Evolutionary conservation across 2,797 vertebrate species (phyloP).

Genomic region (Onychomys arenicola): DNA sequence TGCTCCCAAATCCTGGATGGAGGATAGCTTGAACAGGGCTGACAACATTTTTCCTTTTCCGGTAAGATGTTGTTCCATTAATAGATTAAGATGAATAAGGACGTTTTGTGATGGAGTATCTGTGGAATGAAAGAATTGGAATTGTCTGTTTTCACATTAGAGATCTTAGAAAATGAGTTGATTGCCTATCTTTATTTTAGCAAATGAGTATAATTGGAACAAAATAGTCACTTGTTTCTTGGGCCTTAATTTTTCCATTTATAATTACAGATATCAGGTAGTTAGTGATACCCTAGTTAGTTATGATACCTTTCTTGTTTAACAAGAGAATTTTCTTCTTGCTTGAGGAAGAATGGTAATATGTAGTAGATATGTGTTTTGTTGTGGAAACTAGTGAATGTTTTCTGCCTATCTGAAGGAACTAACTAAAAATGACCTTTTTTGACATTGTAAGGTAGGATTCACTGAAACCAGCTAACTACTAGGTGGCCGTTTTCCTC

Average conservation of each 20-base stretch:
- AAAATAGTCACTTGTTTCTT: slow-evolving; percentile 55
- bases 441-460: slow-evolving; percentile 19
- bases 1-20: slow-evolving; percentile 98
- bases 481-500: slow-evolving; percentile 56
- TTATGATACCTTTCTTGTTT: slow-evolving; percentile 8
- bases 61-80: slow-evolving; percentile 89
- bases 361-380: slow-evolving; percentile 7
- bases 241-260: slow-evolving; percentile 38
- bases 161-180: slow-evolving; percentile 45
- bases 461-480: slow-evolving; percentile 27
- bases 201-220: slow-evolving; percentile 4
- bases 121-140: slow-evolving; percentile 31
- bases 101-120: not conserved
- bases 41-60: slow-evolving; percentile 98
- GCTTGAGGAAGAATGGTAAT: slow-evolving; percentile 35
- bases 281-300: slow-evolving; percentile 53
- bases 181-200: not conserved
- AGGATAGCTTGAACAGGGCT: slow-evolving; percentile 95
- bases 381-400: slow-evolving; percentile 38
- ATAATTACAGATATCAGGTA: slow-evolving; percentile 60
- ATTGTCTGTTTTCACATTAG: not conserved
- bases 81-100: slow-evolving; percentile 68
- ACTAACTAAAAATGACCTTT: slow-evolving; percentile 16
- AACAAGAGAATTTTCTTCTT: slow-evolving; percentile 57
- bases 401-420: slow-evolving; percentile 54